Evolutionary conservation across 1,140 invertebrate genomes (phyloP).

Genomic region (Rhagoletis zephyria): DNA sequence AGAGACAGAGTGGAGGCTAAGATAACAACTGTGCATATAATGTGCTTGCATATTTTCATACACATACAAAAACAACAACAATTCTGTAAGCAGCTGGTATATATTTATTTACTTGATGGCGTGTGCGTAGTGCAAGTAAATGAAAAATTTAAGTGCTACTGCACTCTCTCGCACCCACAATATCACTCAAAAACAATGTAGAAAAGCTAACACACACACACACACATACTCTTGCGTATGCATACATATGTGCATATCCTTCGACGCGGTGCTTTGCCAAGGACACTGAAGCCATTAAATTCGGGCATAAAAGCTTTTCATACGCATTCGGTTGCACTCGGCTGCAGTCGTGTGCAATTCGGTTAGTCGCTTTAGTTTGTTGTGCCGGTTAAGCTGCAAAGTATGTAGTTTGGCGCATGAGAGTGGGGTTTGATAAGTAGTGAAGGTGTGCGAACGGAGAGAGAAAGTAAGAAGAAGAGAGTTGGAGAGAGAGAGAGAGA

Average conservation of each 20-base stretch:
- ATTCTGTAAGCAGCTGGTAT: neutral
- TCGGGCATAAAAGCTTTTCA: conserved; percentile 54
- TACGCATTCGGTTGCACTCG: conserved; percentile 30
- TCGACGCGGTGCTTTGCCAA: conserved; percentile 64
- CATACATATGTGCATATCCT: conserved; percentile 58
- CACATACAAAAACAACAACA: neutral
- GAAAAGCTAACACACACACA: neutral
- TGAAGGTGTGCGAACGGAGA: neutral
- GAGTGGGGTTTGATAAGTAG: neutral
- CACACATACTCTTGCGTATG: neutral
- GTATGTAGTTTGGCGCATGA: neutral
- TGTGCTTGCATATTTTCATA: conserved; percentile 28
- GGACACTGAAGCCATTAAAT: conserved; percentile 72
- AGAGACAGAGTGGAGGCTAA: conserved; percentile 44
- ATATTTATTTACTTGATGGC: neutral
- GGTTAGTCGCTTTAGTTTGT: neutral
- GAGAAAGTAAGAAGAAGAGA: neutral
- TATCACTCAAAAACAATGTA: neutral
- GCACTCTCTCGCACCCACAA: conserved; percentile 25
- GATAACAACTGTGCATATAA: conserved; percentile 49
- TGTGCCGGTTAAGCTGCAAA: conserved; percentile 9
- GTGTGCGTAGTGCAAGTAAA: conserved; percentile 29
- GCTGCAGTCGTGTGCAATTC: conserved; percentile 13
- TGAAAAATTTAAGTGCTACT: conserved; percentile 39
- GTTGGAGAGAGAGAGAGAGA: neutral